Base-by-base conservation (phyloP, 2,797 vertebrate genomes). In the Microcaecilia unicolor region DNA sequence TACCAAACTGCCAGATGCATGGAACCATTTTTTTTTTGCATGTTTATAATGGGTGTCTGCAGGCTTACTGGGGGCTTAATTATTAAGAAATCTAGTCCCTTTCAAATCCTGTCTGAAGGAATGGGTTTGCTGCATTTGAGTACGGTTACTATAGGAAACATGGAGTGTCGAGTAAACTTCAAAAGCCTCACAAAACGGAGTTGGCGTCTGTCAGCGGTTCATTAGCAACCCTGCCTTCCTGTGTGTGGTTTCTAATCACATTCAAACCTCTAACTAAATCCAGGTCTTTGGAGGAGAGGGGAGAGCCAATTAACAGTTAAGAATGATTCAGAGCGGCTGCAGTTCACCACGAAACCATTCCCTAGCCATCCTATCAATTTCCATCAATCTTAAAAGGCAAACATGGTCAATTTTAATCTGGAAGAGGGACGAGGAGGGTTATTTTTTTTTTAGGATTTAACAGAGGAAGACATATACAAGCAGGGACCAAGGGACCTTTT, bases 181-280 rank as follows among this genome's bases (percentile, higher is more conserved):
- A 74, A 70, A 79, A 71, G 68, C 46, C 21, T 7, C 67, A 61
- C 67, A 72, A 67, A 73, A n/a, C 55, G 28, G 56, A 61, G 69
- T 58, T 57, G 37, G 57, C 61, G 48, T 59, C 74, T 80, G 72
- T 74, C 75, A 80, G 60, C 48, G 64, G 64, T 62, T 67, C 57
- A 63, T 59, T 61, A 67, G 61, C 72, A 71, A 71, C 72, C 74
- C 54, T 63, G 71, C 74, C 62, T 71, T 76, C 76, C 76, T 69
- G 64, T 74, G 65, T 72, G 76, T 74, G 74, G 72, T 61, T 80
- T 64, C 51, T 79, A 83, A 80, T 80, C 69, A 73, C 63, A 74
- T 58, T 66, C 62, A 82, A 72, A 56, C 40, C 45, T 3, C 3
- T 49, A 67, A 76, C 70, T 70, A 77, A 70, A 58, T 58, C 67